Percentiles rank a stretch among this genome's conserved stretches.
Evolutionary conservation across 2,113 vertebrate species (phyloP).

Genomic region (Pogonocichla stellata): DNA sequence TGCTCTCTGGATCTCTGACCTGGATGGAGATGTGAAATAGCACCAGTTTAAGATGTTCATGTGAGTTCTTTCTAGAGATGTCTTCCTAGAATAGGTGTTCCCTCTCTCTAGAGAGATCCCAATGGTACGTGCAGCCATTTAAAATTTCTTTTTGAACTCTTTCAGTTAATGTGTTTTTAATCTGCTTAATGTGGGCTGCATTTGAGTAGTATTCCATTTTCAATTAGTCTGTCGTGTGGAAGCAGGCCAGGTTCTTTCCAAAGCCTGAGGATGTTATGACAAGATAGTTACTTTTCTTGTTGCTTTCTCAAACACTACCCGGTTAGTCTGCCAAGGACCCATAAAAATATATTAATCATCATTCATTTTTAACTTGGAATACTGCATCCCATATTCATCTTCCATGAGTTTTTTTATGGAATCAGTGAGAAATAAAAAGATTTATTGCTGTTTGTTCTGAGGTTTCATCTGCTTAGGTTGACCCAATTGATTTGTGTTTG

Average conservation of each 20-base stretch:
- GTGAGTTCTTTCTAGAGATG: not conserved
- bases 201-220: constrained; percentile 32
- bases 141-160: constrained; percentile 42
- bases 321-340: constrained; percentile 22
- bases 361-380: constrained; percentile 3
- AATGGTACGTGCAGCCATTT: not conserved
- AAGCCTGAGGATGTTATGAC: constrained; percentile 54
- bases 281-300: constrained; percentile 49
- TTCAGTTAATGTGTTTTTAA: constrained; percentile 32
- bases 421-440: not conserved
- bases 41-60: not conserved
- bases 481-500: not conserved
- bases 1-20: not conserved
- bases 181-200: constrained; percentile 6
- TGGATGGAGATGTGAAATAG: not conserved
- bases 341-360: constrained; percentile 29
- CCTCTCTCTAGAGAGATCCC: not conserved
- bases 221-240: constrained; percentile 22
- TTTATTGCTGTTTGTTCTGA: not conserved
- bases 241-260: constrained; percentile 31
- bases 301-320: constrained; percentile 39
- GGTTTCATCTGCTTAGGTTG: not conserved
- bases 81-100: not conserved
- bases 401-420: not conserved
- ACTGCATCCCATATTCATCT: not conserved